Percentiles rank a stretch among this genome's conserved stretches.
phyloP scores from a whole-genome alignment of 53 echinoderm and acorn worm species.

The Antedon mediterranea region DNA sequence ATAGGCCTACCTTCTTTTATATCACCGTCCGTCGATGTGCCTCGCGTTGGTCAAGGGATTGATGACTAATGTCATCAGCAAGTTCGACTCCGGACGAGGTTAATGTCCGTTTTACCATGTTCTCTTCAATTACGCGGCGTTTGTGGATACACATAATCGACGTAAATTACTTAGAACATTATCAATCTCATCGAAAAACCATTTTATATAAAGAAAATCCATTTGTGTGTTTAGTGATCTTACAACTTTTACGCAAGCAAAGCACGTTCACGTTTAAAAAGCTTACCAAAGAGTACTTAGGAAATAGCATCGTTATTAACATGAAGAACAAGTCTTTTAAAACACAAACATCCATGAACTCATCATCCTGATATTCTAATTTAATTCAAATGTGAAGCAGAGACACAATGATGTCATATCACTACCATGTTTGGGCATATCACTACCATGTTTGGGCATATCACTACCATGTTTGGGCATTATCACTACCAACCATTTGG shows the following conservation, averaged over 20 bases:
- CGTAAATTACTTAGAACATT: background rate
- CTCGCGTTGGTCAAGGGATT: too few relatives aligned
- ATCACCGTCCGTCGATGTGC: too few relatives aligned
- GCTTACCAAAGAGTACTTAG: background rate
- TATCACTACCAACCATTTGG: too few relatives aligned
- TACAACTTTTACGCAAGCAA: background rate
- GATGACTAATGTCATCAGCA: too few relatives aligned
- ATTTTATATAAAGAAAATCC: background rate
- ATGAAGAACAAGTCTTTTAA: background rate
- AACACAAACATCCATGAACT: background rate
- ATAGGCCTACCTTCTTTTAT: too few relatives aligned
- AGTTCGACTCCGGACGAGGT: background rate
- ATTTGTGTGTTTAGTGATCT: background rate
- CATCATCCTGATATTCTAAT: background rate
- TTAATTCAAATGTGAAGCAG: too few relatives aligned
- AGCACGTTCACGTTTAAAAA: background rate
- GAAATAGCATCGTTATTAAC: background rate
- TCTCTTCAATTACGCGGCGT: background rate
- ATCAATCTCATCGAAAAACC: background rate
- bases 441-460: too few relatives aligned
- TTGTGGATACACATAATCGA: background rate
- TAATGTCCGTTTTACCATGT: background rate
- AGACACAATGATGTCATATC: too few relatives aligned
- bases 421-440: too few relatives aligned
- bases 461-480: too few relatives aligned